phyloP scores from a whole-genome alignment of 2,888 invertebrate species.

The Ischnura elegans region DNA sequence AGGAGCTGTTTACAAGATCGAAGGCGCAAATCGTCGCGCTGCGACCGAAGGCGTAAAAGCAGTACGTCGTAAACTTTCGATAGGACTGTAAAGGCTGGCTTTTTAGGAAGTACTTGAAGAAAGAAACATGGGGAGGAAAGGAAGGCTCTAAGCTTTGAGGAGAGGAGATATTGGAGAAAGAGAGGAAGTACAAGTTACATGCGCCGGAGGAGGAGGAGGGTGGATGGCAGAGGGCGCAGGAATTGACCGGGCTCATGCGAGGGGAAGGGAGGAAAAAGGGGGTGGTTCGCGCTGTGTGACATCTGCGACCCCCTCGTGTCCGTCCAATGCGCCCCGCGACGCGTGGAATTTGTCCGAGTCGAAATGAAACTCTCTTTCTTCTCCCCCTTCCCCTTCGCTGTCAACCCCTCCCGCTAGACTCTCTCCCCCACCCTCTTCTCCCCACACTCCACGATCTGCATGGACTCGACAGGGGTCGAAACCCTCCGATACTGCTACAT shows the following conservation, averaged over 20 bases:
- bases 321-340: conserved; percentile 54
- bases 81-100: no score
- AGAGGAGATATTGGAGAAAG: not conserved
- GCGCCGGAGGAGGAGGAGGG: not conserved
- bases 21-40: no score
- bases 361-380: conserved; percentile 54
- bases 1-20: no score
- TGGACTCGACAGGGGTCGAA: no score
- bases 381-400: not conserved
- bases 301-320: conserved; percentile 51
- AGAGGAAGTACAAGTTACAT: conserved; percentile 7
- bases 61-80: no score
- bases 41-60: no score
- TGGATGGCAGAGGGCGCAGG: not conserved
- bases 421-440: not conserved
- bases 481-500: no score
- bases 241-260: not conserved
- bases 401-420: no score
- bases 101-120: not conserved
- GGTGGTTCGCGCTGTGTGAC: conserved; percentile 21
- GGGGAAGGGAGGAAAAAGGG: conserved; percentile 4
- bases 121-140: not conserved
- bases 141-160: no score
- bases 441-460: not conserved
- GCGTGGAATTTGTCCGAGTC: conserved; percentile 60